These are phyloP conservation scores for Athripsodes cinereus DNA, from an alignment of 2,888 invertebrate species.

Conservation along the genomic window DNA sequence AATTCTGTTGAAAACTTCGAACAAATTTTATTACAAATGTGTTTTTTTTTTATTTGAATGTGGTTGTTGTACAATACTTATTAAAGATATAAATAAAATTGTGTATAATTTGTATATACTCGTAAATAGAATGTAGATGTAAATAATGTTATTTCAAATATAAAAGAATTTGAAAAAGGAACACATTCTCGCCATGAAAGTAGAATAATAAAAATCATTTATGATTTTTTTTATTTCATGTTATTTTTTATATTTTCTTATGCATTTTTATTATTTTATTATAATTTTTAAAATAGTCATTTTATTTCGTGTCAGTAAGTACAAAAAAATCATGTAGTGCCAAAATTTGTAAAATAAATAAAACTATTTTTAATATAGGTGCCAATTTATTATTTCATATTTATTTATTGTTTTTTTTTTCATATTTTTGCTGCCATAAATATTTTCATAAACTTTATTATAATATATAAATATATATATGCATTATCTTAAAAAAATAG, in stretches of 20 bases:
- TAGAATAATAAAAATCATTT: background rate
- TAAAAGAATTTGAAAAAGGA: slow-evolving; percentile 6
- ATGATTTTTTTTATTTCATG: background rate
- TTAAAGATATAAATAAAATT: slow-evolving; percentile 1
- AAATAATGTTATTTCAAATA: background rate
- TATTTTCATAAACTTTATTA: too few species aligned
- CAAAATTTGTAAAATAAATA: slow-evolving; percentile 11
- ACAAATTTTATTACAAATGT: background rate
- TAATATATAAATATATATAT: too few species aligned
- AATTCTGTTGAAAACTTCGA: background rate
- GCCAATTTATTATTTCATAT: slow-evolving; percentile 19
- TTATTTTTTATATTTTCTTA: background rate
- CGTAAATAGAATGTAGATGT: background rate
- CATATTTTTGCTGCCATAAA: background rate
- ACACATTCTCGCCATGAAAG: slow-evolving; percentile 11
- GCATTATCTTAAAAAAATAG: too few species aligned
- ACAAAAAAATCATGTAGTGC: slow-evolving; percentile 19
- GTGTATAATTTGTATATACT: slow-evolving; percentile 7
- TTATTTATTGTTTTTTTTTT: background rate
- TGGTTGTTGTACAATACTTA: background rate
- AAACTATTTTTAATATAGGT: slow-evolving; percentile 14
- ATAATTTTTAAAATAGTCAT: background rate
- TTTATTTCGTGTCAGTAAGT: slow-evolving; percentile 6
- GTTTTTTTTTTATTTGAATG: background rate
- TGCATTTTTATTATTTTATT: background rate